A percentile compares a stretch with the other conserved stretches of the same genome.
These are phyloP conservation scores for Dinoponera quadriceps DNA, from an alignment of 1,140 invertebrate species.

Conservation along the genomic window DNA sequence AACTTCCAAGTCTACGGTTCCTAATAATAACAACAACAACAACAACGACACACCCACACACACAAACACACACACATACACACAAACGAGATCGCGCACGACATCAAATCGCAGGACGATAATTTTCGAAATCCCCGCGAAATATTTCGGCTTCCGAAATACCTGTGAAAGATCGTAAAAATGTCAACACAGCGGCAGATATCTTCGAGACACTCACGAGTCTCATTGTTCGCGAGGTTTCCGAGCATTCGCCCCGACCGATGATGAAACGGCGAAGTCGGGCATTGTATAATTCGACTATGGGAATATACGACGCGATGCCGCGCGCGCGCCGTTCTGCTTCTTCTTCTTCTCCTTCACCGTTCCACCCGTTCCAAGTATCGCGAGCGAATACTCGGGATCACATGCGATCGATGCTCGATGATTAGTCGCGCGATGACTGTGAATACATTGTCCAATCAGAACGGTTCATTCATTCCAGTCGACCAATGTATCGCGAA, in stretches of 20 bases:
- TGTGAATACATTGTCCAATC: conserved; percentile 5
- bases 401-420: conserved; percentile 42
- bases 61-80: no score
- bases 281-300: conserved; percentile 12
- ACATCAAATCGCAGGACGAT: not conserved
- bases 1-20: no score
- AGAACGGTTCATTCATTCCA: conserved; percentile 26
- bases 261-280: conserved; percentile 28
- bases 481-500: conserved; percentile 39
- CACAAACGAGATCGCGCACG: not conserved
- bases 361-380: conserved; percentile 13
- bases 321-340: not conserved
- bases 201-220: conserved; percentile 45
- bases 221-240: conserved; percentile 12
- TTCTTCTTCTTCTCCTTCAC: conserved; percentile 6
- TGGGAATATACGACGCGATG: conserved; percentile 14
- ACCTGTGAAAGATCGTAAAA: conserved; percentile 1
- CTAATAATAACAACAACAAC: no score
- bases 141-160: conserved; percentile 1
- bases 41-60: no score
- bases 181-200: conserved; percentile 19
- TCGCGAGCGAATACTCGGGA: conserved; percentile 21
- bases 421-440: conserved; percentile 31
- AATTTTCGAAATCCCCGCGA: not conserved
- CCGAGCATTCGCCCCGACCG: conserved; percentile 4